Evolutionary conservation across 2,113 vertebrate species (phyloP).

Genomic region (Blennius ocellaris): DNA sequence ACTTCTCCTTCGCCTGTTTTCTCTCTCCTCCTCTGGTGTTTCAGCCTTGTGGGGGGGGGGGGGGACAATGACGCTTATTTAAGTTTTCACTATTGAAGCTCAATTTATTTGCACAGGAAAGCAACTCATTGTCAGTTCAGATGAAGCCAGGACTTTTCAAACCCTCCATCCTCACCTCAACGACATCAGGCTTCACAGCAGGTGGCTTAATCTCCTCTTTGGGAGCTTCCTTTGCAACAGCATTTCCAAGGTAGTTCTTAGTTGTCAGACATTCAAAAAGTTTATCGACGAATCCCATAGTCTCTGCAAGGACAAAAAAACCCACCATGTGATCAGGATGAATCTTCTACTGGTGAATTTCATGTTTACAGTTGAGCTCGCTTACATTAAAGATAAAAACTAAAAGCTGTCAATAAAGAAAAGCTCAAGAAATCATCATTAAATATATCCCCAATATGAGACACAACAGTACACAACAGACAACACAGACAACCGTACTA

Average conservation of each 20-base stretch:
- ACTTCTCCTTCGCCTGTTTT: conserved; percentile 93
- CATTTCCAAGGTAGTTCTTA: conserved; percentile 90
- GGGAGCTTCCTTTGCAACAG: conserved; percentile 85
- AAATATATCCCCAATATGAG: too few relatives aligned
- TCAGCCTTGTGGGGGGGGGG: conserved; percentile 77
- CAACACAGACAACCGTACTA: too few relatives aligned
- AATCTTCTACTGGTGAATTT: too few relatives aligned
- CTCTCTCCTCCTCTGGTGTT: conserved; percentile 91
- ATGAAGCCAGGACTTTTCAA: not conserved
- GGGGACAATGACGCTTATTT: too few relatives aligned
- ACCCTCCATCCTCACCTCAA: conserved; percentile 80
- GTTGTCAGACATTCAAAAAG: conserved; percentile 96
- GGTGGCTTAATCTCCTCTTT: conserved; percentile 89
- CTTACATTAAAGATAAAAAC: too few relatives aligned
- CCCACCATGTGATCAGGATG: not conserved
- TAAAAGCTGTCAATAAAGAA: too few relatives aligned
- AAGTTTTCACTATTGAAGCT: too few relatives aligned
- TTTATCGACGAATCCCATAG: conserved; percentile 97
- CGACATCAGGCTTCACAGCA: conserved; percentile 87
- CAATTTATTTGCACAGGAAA: not conserved
- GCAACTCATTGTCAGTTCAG: not conserved
- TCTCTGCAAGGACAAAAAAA: conserved; percentile 84
- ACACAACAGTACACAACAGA: too few relatives aligned
- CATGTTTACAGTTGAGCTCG: too few relatives aligned
- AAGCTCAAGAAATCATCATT: too few relatives aligned